A percentile compares a stretch with the other conserved stretches of the same genome.
phyloP scores from a whole-genome alignment of 2,888 invertebrate genomes.

The Oithona nana region DNA sequence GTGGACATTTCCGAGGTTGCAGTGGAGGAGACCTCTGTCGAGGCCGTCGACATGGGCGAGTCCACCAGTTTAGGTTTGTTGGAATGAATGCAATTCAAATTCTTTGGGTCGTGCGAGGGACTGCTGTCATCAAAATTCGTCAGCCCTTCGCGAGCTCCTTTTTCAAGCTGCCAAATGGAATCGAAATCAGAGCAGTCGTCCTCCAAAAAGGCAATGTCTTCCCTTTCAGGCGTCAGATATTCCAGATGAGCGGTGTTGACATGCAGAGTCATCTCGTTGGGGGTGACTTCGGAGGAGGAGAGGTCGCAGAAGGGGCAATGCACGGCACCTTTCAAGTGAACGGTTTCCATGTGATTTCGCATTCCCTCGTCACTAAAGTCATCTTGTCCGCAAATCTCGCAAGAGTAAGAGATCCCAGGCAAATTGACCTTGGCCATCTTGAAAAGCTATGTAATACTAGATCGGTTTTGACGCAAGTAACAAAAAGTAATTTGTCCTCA shows the following conservation, averaged over 20 bases:
- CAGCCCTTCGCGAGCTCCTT: constrained; percentile 13
- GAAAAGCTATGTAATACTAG: no score
- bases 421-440: no score
- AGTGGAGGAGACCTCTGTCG: constrained; percentile 19
- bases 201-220: constrained; percentile 52
- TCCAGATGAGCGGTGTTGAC: constrained; percentile 68
- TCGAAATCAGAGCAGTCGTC: constrained; percentile 34
- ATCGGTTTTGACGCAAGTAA: no score
- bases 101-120: background rate
- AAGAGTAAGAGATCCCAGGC: background rate
- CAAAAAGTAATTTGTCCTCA: no score
- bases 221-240: constrained; percentile 56
- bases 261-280: constrained; percentile 53
- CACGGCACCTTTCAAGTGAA: constrained; percentile 55
- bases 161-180: constrained; percentile 16
- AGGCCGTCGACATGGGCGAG: constrained; percentile 37
- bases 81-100: constrained; percentile 8
- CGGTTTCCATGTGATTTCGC: constrained; percentile 51
- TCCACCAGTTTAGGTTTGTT: background rate
- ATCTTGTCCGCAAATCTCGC: constrained; percentile 31
- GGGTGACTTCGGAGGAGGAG: constrained; percentile 39
- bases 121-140: background rate
- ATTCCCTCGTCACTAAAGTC: constrained; percentile 32
- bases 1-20: constrained; percentile 4
- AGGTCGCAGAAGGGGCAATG: constrained; percentile 67